Evolutionary conservation across 2,113 vertebrate genomes (phyloP), one percentile per base, ranked within the genome.

Genomic region (Notothenia rossii): DNA sequence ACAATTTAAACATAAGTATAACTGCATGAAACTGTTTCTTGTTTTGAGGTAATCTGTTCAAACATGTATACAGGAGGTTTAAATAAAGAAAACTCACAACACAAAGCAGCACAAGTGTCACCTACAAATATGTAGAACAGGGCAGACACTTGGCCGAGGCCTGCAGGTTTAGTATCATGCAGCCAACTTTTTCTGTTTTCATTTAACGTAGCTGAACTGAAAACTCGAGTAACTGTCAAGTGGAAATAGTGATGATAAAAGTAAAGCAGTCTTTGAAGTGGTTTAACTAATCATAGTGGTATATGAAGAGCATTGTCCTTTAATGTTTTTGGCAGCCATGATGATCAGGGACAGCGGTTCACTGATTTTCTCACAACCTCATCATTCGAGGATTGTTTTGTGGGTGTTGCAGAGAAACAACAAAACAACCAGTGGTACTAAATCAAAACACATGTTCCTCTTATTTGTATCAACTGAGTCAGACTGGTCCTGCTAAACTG

Each of bases 301-400:
- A 17, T 62, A 17, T 62, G 59, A 72, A 46, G 55, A 14, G 56
- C n/a, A 63, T 59, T 45, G 6, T 74, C 18, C 11, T 9, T 54
- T 62, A 17, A 15, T 51, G 50, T 65, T 75, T 5, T n/a, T 67
- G 46, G 70, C 36, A 46, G 54, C 33, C 40, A 18, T 3, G 36
- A 72, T 55, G 50, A 63, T 70, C n/a, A 70, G 12, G 0, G 14
- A 29, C 36, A 59, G 51, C 49, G 64, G 45, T 63, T 40, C n/a
- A 33, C 36, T 79, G 68, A 71, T 62, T 7, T 79, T 85, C 61
- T 73, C 68, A 82, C 81, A 75, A 66, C 76, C 75, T 80, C 65
- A 66, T 79, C 59, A 67, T 58, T 75, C 45, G 45, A 60, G 43
- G 56, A 58, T 69, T 71, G 48, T 15, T 55, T 33, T 83, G 74